Base-by-base conservation (phyloP, 2,888 invertebrate genomes). In the Tetragnatha montana region DNA sequence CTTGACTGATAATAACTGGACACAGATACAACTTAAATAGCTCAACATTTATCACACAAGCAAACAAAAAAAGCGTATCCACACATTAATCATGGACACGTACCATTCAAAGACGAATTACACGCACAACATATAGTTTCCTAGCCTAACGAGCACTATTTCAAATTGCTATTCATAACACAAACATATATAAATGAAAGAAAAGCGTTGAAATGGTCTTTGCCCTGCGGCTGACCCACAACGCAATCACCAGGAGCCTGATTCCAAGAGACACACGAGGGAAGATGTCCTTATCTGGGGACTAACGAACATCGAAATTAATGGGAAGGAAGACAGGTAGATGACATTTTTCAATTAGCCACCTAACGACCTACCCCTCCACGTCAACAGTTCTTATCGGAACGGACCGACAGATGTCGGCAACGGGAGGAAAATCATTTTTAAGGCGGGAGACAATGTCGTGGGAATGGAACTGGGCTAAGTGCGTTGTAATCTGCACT, bases 261-360 rank as follows among this genome's bases (percentile, higher is more conserved):
- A 60, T 60, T 60, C 12, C 17, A 60, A 60, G 60, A 60, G 60
- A 60, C 60, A 60, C 35, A 75, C 35, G 35, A 68, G 35, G 70
- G 8, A 14, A 81, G 81, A n/a, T 69, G 60, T 35, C 12, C 81
- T 73, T 82, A 82, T 82, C 82, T 10, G 35, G 47, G 50, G 7
- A 76, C 76, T 3, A 73, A 50, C 70, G 76, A 78, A 85, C 49
- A 70, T 70, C 51, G 47, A 22, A 78, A 78, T 70, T 85, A 79
- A 85, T 85, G 85, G 85, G 70, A 51, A 17, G 51, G 78, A 71
- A 78, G 78, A 85, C 85, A 85, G 85, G 70, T 70, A 35, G 70
- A 71, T 79, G 79, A 78, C 84, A 76, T 84, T 84, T 84, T 84
- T 84, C 76, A 84, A 84, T 84, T 84, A 84, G 84, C 84, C 69